Conservation (phyloP, 2,888 invertebrate genomes). For the Eurytoma californica region DNA sequence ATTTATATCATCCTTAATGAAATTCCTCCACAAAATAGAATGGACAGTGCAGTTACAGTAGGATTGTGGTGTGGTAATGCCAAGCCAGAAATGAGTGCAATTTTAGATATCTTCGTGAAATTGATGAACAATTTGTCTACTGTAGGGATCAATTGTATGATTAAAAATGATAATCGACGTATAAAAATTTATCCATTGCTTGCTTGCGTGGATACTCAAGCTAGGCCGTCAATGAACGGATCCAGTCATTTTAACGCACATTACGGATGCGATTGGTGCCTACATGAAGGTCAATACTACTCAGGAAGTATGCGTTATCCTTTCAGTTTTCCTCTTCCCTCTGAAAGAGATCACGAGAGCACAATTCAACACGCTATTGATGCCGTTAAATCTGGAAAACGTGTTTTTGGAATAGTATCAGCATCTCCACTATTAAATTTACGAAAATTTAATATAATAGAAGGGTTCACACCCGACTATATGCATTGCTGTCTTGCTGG, state of each 20-base stretch:
- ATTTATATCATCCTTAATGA: background rate
- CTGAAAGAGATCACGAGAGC: background rate
- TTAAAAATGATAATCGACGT: constrained; percentile 14
- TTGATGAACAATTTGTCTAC: constrained; percentile 32
- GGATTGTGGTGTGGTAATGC: constrained; percentile 54
- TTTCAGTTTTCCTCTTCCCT: background rate
- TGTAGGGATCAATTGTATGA: constrained; percentile 34
- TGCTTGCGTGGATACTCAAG: background rate
- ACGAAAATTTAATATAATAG: constrained; percentile 49
- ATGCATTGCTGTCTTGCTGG: constrained; percentile 50
- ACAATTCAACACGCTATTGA: background rate
- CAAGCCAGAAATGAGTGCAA: constrained; percentile 26
- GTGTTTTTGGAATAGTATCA: background rate
- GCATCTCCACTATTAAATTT: constrained; percentile 38
- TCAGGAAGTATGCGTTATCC: background rate
- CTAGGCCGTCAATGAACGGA: constrained; percentile 27
- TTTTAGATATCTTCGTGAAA: constrained; percentile 4
- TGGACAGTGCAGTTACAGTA: constrained; percentile 30
- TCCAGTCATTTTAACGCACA: constrained; percentile 45
- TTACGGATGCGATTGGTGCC: constrained; percentile 55
- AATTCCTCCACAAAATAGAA: background rate
- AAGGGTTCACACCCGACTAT: constrained; percentile 46
- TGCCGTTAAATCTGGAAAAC: background rate
- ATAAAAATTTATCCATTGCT: constrained; percentile 42
- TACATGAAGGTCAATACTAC: background rate